These are phyloP conservation scores for Melanostoma mellinum DNA, from an alignment of 2,888 invertebrate species.

Conservation along the genomic window DNA sequence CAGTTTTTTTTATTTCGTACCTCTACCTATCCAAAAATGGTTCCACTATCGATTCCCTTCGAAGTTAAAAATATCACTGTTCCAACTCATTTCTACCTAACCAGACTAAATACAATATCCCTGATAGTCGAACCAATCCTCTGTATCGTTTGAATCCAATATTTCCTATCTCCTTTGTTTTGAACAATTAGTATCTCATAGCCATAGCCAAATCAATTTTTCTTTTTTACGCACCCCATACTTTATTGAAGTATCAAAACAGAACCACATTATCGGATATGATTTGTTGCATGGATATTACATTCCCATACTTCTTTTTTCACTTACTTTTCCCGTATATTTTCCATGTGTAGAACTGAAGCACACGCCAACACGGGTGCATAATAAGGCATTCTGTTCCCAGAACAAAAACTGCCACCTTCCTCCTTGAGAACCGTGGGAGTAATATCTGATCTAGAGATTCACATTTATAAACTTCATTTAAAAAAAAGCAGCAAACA, in stretches of 20 bases:
- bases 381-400: constrained; percentile 10
- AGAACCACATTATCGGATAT: constrained; percentile 33
- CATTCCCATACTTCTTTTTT: constrained; percentile 31
- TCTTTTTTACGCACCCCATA: not conserved
- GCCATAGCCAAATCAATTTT: too few relatives aligned
- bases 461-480: constrained; percentile 20
- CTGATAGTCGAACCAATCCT: too few relatives aligned
- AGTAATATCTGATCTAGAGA: constrained; percentile 55
- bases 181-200: too few relatives aligned
- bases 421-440: constrained; percentile 56
- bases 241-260: constrained; percentile 24
- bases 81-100: too few relatives aligned
- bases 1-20: too few relatives aligned
- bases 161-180: too few relatives aligned
- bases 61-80: too few relatives aligned
- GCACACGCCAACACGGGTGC: constrained; percentile 60
- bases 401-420: constrained; percentile 19
- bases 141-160: too few relatives aligned
- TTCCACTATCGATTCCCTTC: too few relatives aligned
- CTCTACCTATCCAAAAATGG: too few relatives aligned
- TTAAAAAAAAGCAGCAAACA: constrained; percentile 37
- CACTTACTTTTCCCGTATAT: constrained; percentile 27
- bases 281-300: constrained; percentile 4
- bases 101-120: too few relatives aligned
- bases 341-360: not conserved